Evolutionary conservation across 2,797 vertebrate genomes (phyloP), one percentile per base, ranked within the genome.

Genomic region (Silurus aristotelis): DNA sequence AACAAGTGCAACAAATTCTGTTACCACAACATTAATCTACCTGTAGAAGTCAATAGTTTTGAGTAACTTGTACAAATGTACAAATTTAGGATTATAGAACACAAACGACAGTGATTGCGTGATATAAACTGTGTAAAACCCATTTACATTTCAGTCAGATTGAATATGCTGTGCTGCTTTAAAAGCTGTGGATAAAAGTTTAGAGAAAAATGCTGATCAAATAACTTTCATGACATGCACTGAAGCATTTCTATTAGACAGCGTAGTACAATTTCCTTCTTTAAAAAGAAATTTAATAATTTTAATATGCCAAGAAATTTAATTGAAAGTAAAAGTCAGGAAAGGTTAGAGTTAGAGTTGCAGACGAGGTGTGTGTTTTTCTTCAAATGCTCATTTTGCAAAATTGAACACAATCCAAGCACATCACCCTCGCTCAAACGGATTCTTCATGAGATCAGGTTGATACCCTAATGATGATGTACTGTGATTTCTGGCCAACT

Each of bases 391-490:
- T 66, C 22, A 66, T 66, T 80, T 48, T 27, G n/a, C 25, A 80
- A 80, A 80, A 66, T 19, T 66, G 78, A 75, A 70, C 58, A 75
- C 48, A 80, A 13, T 79, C 58, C 73, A 76, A 58, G 1, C 58
- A 61, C 13, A 61, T 82, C 43, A 20, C 22, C 46, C 43, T 64
- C 31, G 43, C 61, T 48, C 78, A 66, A 66, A 80, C 61, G 43
- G 48, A 64, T 64, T 48, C 60, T 79, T 80, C 43, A 64, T 80
- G 61, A 52, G 78, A 66, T 80, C 78, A 80, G 78, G 55, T 71
- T 64, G 61, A 38, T 52, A 82, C 60, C 19, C 71, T 82, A 84
- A 77, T 82, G 71, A 81, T 81, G 70, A 81, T 81, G 85, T 48
- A 71, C 55, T 83, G 73, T 67, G 55, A 60, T 86, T 87, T 87